Base-by-base conservation (phyloP, 2,113 vertebrate species). In the Bagarius yarrelli region DNA sequence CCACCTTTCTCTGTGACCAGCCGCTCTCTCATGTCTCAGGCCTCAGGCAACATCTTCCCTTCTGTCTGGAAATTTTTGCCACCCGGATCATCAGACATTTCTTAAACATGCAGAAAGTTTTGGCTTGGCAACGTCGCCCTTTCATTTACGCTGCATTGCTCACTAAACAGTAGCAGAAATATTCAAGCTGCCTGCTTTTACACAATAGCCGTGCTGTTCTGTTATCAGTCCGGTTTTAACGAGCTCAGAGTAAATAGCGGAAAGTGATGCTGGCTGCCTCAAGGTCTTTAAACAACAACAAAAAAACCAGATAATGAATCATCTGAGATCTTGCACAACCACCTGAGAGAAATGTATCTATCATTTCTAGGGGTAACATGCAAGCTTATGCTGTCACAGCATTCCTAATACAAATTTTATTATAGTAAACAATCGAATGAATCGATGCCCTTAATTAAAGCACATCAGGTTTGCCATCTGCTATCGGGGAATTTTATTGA, bases 1-100 rank as follows among this genome's bases (percentile, higher is more conserved):
- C 59, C 15, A n/a, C 16, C 27, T 55, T 19, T 32, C 9, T 9
- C 15, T 36, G n/a, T 55, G 70, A 64, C 70, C 25, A 27, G 57
- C 73, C 21, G 3, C 40, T 16, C 5, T 4, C 4, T 32, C 57
- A 19, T 36, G 57, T 74, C 70, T 80, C 30, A 13, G n/a, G 40
- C 69, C 44, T 80, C 30, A 53, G 76, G 76, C 76, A 15, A 13
- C 61, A 52, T 60, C 47, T 52, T 30, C 25, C 27, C 27, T 73
- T 64, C 76, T 78, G 76, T 67, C 61, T 78, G 76, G 61, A 78
- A 66, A 55, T 27, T 60, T 75, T 23, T 59, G 21, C 73, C 21
- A 36, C 32, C 52, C 53, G 60, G 40, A 59, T 77, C 59, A 77
- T 77, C 75, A 64, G 25, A 44, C 75, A 8, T 27, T 32, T 25